These are phyloP conservation scores for Holothuria glaberrima DNA, from an alignment of 35 echinoderm and acorn worm species.

Conservation along the genomic window DNA sequence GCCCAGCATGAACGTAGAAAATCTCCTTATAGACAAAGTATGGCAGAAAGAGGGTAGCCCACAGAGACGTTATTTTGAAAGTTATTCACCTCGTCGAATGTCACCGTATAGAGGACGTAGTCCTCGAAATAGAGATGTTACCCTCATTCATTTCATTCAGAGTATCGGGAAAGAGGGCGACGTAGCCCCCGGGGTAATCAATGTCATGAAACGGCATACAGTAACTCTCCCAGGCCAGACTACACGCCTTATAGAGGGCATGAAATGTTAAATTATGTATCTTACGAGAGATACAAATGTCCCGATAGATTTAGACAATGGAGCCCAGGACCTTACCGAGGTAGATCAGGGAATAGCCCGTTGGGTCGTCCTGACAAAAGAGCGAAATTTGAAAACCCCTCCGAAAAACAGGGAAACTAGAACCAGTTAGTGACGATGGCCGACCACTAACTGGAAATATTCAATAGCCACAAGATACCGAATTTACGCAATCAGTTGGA, in stretches of 20 bases:
- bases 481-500: not conserved
- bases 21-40: not conserved
- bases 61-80: too few species aligned
- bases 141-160: too few species aligned
- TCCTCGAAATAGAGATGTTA: too few species aligned
- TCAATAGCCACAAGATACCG: not conserved
- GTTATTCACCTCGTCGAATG: too few species aligned
- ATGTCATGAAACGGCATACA: too few species aligned
- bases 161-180: not conserved
- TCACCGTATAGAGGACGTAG: too few species aligned
- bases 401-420: constrained; percentile 4
- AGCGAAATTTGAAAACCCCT: not conserved
- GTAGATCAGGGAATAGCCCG: not conserved
- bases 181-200: not conserved
- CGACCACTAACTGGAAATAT: not conserved
- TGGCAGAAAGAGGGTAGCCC: not conserved
- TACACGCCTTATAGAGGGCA: too few species aligned
- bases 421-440: constrained; percentile 18
- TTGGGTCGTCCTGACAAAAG: not conserved
- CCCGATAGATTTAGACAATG: not conserved
- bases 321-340: not conserved
- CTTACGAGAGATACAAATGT: too few species aligned
- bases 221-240: too few species aligned
- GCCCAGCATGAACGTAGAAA: not conserved
- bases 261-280: not conserved